Percentiles rank a stretch among this genome's conserved stretches.
These are phyloP conservation scores for Tenualosa thibaudeaui DNA, from an alignment of 2,797 vertebrate genomes.

Conservation along the genomic window DNA sequence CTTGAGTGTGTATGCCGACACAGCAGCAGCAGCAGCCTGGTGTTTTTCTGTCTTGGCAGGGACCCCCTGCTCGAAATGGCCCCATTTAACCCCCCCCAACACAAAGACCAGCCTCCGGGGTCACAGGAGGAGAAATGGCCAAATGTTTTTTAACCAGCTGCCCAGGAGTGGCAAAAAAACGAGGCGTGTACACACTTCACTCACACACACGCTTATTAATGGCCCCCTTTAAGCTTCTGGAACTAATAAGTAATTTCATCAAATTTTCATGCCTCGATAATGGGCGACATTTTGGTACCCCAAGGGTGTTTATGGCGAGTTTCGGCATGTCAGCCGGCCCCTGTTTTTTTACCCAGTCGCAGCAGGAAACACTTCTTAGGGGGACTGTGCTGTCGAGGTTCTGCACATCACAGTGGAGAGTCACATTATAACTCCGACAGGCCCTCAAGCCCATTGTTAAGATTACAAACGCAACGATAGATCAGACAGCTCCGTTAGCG, in stretches of 20 bases:
- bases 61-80: background rate
- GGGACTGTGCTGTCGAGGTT: background rate
- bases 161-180: background rate
- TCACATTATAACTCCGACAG: background rate
- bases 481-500: background rate
- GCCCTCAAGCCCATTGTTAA: background rate
- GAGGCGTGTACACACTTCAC: background rate
- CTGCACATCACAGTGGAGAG: background rate
- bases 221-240: background rate
- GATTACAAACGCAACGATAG: slow-evolving; percentile 10
- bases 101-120: background rate
- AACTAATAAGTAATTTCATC: slow-evolving; percentile 14
- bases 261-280: slow-evolving; percentile 9
- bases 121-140: background rate
- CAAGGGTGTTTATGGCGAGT: background rate
- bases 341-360: background rate
- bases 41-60: slow-evolving; percentile 11
- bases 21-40: background rate
- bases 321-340: background rate
- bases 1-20: slow-evolving; percentile 12
- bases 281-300: background rate
- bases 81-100: background rate
- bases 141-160: background rate
- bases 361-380: background rate
- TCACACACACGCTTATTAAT: background rate